Base-by-base conservation (phyloP, 2,888 invertebrate genomes). In the Griposia aprilina region DNA sequence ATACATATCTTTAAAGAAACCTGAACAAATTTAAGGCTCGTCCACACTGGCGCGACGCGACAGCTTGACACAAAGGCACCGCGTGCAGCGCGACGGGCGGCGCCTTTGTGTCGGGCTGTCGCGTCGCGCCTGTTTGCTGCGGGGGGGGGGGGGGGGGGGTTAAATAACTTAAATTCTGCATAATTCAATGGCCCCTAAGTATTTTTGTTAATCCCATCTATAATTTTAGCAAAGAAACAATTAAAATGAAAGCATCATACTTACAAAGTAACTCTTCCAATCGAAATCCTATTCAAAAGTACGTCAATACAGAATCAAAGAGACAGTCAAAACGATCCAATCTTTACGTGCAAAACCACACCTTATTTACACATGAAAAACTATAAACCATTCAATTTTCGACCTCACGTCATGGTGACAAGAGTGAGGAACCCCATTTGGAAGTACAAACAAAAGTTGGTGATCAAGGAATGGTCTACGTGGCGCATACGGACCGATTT, bases 401-500 rank as follows among this genome's bases (percentile, higher is more conserved):
- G 68, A 75, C 70, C 70, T 70, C 75, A 75, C 0, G 0, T 0
- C 2, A 1, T 17, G 8, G 17, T 13, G 0, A 0, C 0, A 63
- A 36, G 20, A 48, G 20, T 48, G 26, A 10, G 0, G 0, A 71
- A 36, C 0, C 1, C 0, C 1, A 30, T 30, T 36, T n/a, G 0
- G 13, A 65, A 11, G n/a, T 75, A 26, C 17, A 59, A 60, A 17
- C 13, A 20, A 55, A 72, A 59, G 2, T 26, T 75, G 65, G 74
- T 59, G 10, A 45, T 50, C 30, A 59, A 59, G 50, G 67, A 85
- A 82, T 66, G 69, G 74, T 85, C 75, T 84, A 87, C 87, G 89
- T 82, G 81, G 88, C 82, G 15, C 77, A 83, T 87, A 84, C 74
- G 83, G 63, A 75, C 60, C 81, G 86, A 86, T 89, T 89, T 68